Percentiles rank a stretch among this genome's conserved stretches.
Conservation (phyloP, 2,113 vertebrate species). For the Poeciliopsis turrubarensis region DNA sequence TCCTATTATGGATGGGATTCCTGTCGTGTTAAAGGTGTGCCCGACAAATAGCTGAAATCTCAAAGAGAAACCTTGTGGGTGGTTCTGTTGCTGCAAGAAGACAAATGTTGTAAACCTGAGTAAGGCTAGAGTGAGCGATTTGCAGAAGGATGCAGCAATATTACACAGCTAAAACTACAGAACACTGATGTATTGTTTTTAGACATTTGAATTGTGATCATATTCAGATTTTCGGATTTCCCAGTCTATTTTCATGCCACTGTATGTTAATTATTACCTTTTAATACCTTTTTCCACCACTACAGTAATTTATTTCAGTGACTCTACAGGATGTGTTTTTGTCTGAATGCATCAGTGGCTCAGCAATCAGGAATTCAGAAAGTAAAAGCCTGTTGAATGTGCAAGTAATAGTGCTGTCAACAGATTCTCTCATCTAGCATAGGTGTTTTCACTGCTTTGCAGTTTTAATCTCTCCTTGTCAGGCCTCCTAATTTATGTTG, state of each 20-base stretch:
- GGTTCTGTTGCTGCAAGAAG: not conserved
- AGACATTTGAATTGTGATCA: too few relatives aligned
- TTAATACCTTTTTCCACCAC: not conserved
- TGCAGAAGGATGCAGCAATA: not conserved
- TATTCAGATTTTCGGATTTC: too few relatives aligned
- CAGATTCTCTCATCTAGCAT: not conserved
- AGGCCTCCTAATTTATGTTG: not conserved
- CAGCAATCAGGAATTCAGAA: not conserved
- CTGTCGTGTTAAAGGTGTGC: not conserved
- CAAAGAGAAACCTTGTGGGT: not conserved
- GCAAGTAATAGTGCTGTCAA: not conserved
- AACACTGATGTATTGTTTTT: too few relatives aligned
- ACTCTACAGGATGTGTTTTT: not conserved
- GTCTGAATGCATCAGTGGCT: not conserved
- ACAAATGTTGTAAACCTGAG: not conserved
- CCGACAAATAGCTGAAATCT: not conserved
- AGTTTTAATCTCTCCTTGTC: not conserved
- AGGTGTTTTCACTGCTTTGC: too few relatives aligned
- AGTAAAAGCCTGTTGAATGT: not conserved
- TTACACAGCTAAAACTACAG: not conserved
- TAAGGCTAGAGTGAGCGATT: not conserved
- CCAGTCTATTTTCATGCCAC: too few relatives aligned
- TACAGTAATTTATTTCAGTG: too few relatives aligned
- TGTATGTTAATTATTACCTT: not conserved
- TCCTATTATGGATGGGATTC: not conserved